Conservation (phyloP, 2,888 invertebrate species). For the Cephus pygmeus region DNA sequence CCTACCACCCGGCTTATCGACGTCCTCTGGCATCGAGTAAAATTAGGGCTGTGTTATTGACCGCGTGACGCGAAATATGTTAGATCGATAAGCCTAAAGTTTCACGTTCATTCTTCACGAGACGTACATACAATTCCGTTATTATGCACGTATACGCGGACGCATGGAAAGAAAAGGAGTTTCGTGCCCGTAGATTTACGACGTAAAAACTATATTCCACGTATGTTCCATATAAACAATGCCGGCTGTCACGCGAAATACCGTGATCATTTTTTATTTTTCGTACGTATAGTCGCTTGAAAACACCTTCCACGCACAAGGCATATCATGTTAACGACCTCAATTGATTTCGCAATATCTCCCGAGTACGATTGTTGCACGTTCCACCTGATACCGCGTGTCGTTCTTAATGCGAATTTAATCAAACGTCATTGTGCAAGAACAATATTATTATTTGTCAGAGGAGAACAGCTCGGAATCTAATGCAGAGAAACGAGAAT, state of each 20-base stretch:
- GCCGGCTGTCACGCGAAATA: neutral
- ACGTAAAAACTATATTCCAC: neutral
- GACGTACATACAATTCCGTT: neutral
- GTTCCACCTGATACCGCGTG: neutral
- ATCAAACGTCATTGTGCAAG: neutral
- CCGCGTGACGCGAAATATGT: neutral
- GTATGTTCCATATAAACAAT: neutral
- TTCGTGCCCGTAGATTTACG: too few relatives aligned
- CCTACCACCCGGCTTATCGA: neutral
- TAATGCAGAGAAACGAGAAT: neutral
- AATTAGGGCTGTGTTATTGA: neutral
- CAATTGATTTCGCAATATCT: neutral
- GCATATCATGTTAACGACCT: neutral
- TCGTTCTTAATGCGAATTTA: neutral
- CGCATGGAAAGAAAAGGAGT: neutral
- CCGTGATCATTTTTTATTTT: neutral
- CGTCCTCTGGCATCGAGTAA: neutral
- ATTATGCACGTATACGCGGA: neutral
- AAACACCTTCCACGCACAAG: neutral
- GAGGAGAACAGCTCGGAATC: neutral
- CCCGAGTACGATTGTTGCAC: neutral
- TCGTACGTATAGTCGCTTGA: neutral
- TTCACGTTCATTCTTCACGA: neutral
- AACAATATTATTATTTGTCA: neutral
- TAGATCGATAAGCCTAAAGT: neutral